Base-by-base conservation (phyloP, 2,797 vertebrate genomes). In the Buphagus erythrorhynchus region DNA sequence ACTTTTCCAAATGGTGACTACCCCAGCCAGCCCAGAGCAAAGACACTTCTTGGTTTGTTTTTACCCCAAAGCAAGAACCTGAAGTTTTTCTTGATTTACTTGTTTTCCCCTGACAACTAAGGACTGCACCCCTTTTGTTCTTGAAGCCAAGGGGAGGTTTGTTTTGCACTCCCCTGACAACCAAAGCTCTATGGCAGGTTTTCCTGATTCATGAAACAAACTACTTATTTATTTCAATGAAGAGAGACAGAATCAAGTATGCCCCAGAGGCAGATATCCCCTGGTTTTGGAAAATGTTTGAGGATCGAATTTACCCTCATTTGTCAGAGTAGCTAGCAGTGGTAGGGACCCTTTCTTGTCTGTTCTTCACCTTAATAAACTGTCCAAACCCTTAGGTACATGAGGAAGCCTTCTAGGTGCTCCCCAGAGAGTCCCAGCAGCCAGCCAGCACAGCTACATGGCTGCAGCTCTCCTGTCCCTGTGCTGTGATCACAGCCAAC, bases 381-480 rank as follows among this genome's bases (percentile, higher is more conserved):
- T n/a, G 22, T n/a, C 17, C 69, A 86, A 67, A 74, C 19, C 31
- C 38, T n/a, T 19, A 5, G 1, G 9, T 13, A 21, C 24, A 8
- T 2, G 6, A 63, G n/a, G 13, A 31, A 13, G 19, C 12, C 62
- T 35, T 12, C 22, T 4, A 25, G 18, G 52, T 19, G 31, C 26
- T 52, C 16, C 57, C 29, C 13, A 51, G 20, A n/a, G 14, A 26
- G 18, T 16, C 25, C 19, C 10, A 46, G 31, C 68, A 90, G 48
- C 6, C 67, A 86, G 13, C 2, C 46, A 68, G 18, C 9, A 11
- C 33, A 82, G 63, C 26, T 26, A 29, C 13, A 17, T 0, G 0
- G n/a, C 43, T n/a, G 54, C 21, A 45, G 35, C 42, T 84, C 58
- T 45, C 40, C 66, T 49, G n/a, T n/a, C 16, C 54, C 46, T 33